Percentiles rank a stretch among this genome's conserved stretches.
Evolutionary conservation across 2,888 invertebrate genomes (phyloP).

Genomic region (Himalopsyche tibetana): DNA sequence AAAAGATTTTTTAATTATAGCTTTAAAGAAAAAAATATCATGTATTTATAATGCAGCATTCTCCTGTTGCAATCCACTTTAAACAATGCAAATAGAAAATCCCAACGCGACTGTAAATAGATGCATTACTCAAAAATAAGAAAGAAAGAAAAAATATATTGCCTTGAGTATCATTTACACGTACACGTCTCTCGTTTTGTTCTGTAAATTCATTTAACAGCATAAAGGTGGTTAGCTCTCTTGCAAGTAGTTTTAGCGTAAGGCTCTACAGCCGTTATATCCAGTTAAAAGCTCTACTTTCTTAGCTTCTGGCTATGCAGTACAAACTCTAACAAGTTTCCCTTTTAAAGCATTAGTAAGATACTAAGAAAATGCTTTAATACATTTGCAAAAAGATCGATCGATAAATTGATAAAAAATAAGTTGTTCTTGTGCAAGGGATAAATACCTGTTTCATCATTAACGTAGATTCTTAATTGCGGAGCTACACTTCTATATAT

Average conservation of each 20-base stretch:
- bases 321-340: not conserved
- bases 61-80: not conserved
- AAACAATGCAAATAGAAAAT: not conserved
- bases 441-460: too few relatives aligned
- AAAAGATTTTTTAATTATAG: too few relatives aligned
- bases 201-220: slow-evolving; percentile 47
- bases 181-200: slow-evolving; percentile 44
- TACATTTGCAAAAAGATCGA: too few relatives aligned
- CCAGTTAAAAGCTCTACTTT: slow-evolving; percentile 23
- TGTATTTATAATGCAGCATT: not conserved
- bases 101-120: not conserved
- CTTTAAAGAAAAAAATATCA: too few relatives aligned
- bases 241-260: slow-evolving; percentile 17
- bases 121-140: slow-evolving; percentile 9
- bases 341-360: too few relatives aligned
- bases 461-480: too few relatives aligned
- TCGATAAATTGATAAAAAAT: too few relatives aligned
- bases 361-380: too few relatives aligned
- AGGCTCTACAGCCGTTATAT: slow-evolving; percentile 26
- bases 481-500: too few relatives aligned
- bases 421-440: too few relatives aligned
- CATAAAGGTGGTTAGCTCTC: slow-evolving; percentile 17
- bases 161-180: slow-evolving; percentile 43
- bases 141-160: not conserved
- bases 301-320: not conserved